Evolutionary conservation across 2,888 invertebrate species (phyloP).

Genomic region (Pecten maximus): DNA sequence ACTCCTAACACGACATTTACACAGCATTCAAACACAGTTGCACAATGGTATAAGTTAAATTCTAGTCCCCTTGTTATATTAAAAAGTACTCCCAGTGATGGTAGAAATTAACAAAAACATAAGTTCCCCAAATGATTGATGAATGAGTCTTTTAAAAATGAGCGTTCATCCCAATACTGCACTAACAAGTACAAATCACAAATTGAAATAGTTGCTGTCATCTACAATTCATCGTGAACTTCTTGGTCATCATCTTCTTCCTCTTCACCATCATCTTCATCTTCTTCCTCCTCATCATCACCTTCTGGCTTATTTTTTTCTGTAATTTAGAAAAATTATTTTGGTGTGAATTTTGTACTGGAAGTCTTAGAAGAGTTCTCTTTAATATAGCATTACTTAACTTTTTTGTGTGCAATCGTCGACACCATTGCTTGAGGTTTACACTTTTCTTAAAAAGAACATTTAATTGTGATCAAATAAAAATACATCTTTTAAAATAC

Average conservation of each 20-base stretch:
- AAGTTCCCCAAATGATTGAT: not conserved
- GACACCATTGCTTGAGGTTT: too few species aligned
- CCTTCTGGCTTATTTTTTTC: slow-evolving; percentile 82
- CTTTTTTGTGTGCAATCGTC: too few species aligned
- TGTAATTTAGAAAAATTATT: slow-evolving; percentile 37
- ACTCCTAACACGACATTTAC: not conserved
- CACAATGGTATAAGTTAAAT: slow-evolving; percentile 28
- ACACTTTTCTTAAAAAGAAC: too few species aligned
- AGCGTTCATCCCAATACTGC: not conserved
- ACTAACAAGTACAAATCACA: slow-evolving; percentile 17
- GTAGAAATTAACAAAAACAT: slow-evolving; percentile 16
- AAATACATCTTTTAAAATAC: too few species aligned
- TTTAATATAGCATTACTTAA: too few species aligned
- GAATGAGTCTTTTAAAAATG: not conserved
- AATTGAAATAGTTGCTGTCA: not conserved
- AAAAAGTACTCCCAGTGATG: not conserved
- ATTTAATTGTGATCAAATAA: too few species aligned
- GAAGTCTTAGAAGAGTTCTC: too few species aligned
- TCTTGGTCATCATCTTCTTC: slow-evolving; percentile 82
- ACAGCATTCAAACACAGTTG: not conserved
- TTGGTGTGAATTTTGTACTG: too few species aligned
- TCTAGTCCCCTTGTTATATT: not conserved
- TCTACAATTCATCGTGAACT: slow-evolving; percentile 13
- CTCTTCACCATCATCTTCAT: slow-evolving; percentile 83
- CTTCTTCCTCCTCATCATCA: slow-evolving; percentile 84